phyloP scores from a whole-genome alignment of 2,797 vertebrate genomes.

The Leuciscus waleckii region DNA sequence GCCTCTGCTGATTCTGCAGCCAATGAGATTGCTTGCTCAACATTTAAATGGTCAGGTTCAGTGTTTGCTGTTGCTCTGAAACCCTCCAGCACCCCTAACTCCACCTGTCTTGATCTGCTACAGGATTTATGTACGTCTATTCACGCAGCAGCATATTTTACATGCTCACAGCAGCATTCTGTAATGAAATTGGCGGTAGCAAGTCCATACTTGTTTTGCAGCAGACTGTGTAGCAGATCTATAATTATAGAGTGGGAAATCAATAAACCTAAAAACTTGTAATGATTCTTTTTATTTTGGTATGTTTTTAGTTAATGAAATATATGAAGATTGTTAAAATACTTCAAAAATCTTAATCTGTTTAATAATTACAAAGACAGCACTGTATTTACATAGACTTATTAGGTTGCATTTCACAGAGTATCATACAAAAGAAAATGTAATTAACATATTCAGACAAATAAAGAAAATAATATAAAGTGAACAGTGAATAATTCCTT shows the following conservation, averaged over 20 bases:
- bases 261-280: slow-evolving; percentile 4
- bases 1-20: background rate
- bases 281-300: slow-evolving; percentile 36
- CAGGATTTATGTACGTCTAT: background rate
- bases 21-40: background rate
- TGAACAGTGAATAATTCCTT: slow-evolving; percentile 60
- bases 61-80: background rate
- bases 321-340: slow-evolving; percentile 57
- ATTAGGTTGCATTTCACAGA: slow-evolving; percentile 33
- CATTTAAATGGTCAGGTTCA: background rate
- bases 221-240: background rate
- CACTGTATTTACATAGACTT: slow-evolving; percentile 51
- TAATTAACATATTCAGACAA: slow-evolving; percentile 39
- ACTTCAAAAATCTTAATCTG: slow-evolving; percentile 44
- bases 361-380: slow-evolving; percentile 59
- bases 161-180: background rate
- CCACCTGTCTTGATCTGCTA: background rate
- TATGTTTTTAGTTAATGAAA: slow-evolving; percentile 33
- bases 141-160: background rate
- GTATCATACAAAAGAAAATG: slow-evolving; percentile 43
- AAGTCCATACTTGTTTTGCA: background rate
- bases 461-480: slow-evolving; percentile 53
- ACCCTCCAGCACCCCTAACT: background rate
- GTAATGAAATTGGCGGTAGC: background rate
- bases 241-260: background rate